phyloP scores from a whole-genome alignment of 2,888 invertebrate genomes.

The Napeogenes inachia region DNA sequence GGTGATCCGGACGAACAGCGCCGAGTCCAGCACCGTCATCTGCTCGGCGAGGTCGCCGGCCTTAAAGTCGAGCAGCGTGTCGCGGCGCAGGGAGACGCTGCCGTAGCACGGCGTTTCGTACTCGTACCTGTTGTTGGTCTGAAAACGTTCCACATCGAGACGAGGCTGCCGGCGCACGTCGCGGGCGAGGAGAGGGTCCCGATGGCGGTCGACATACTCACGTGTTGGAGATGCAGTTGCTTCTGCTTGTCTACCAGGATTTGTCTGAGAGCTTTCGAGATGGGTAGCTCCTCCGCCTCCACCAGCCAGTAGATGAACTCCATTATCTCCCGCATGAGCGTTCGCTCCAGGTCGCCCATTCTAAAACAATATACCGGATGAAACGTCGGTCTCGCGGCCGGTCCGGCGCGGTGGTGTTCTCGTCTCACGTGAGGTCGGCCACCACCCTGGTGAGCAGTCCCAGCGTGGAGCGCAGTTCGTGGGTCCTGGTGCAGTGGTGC shows the following conservation, averaged over 20 bases:
- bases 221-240: conserved; percentile 74
- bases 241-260: conserved; percentile 93
- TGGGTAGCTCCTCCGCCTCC: conserved; percentile 92
- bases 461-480: conserved; percentile 90
- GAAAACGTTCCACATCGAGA: conserved; percentile 11
- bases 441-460: conserved; percentile 95
- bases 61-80: conserved; percentile 92
- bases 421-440: conserved; percentile 94
- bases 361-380: conserved; percentile 57
- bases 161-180: neutral
- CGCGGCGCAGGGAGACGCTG: conserved; percentile 64
- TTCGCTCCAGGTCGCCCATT: conserved; percentile 89
- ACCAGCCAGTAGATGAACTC: conserved; percentile 96
- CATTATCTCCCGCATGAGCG: conserved; percentile 88
- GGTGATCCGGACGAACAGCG: conserved; percentile 96
- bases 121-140: conserved; percentile 66
- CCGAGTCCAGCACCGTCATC: conserved; percentile 97
- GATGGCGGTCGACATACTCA: conserved; percentile 32
- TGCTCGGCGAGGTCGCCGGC: conserved; percentile 97
- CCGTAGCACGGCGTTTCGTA: conserved; percentile 66
- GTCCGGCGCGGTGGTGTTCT: too few relatives aligned
- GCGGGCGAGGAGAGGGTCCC: too few relatives aligned
- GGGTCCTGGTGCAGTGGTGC: conserved; percentile 79
- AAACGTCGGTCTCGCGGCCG: too few relatives aligned
- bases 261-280: conserved; percentile 92